A percentile compares a stretch with the other conserved stretches of the same genome.
Evolutionary conservation across 2,888 invertebrate genomes (phyloP).

Genomic region (Caenorhabditis sp.): DNA sequence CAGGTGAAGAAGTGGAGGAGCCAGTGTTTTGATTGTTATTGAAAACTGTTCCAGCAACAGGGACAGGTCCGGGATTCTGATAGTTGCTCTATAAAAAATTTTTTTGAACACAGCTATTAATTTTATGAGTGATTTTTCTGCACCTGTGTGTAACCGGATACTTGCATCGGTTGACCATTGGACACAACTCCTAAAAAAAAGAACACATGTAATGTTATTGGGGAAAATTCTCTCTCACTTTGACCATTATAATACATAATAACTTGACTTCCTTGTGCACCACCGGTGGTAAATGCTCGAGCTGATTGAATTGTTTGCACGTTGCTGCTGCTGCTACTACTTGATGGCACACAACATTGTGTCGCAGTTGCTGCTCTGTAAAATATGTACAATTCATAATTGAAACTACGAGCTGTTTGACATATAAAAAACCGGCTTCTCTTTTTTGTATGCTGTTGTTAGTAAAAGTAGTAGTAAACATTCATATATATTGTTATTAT

Average conservation of each 20-base stretch:
- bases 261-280: constrained; percentile 37
- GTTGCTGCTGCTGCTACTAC: constrained; percentile 14
- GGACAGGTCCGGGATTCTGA: constrained; percentile 38
- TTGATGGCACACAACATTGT: constrained; percentile 26
- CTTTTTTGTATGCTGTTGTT: not conserved
- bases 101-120: constrained; percentile 8
- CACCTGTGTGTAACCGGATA: constrained; percentile 36
- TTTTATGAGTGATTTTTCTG: not conserved
- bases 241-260: constrained; percentile 43
- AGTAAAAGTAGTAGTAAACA: not conserved
- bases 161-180: constrained; percentile 10
- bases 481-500: not conserved
- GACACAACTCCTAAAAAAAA: constrained; percentile 29
- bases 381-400: not conserved
- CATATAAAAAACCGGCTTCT: not conserved
- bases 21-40: constrained; percentile 12
- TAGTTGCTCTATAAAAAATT: constrained; percentile 22
- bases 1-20: constrained; percentile 10
- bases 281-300: constrained; percentile 21
- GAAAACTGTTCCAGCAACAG: constrained; percentile 1
- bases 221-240: constrained; percentile 8
- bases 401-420: not conserved
- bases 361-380: not conserved
- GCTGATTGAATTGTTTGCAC: constrained; percentile 43
- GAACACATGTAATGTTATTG: not conserved